Base-by-base conservation (phyloP, 2,888 invertebrate genomes). In the Gymnosoma rotundatum region DNA sequence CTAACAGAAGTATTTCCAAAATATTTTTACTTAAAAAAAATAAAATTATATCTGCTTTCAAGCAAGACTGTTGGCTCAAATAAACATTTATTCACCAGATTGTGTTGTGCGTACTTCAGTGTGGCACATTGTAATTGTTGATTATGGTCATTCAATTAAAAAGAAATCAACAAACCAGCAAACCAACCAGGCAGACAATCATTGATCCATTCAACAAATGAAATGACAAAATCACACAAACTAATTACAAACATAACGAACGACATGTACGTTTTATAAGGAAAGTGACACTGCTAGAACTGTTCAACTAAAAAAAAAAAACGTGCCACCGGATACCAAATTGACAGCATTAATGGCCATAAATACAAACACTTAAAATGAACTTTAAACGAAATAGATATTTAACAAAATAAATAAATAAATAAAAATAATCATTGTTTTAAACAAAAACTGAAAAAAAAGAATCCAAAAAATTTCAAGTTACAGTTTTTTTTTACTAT, bases 251-350 rank as follows among this genome's bases (percentile, higher is more conserved):
- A 38, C 20, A 72, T 16, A 56, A 9, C 16, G 42, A 54, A 18
- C 18, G 32, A 36, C 45, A 70, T 20, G 52, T 38, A 48, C 18
- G 48, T 48, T 14, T 56, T 50, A 38, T 56, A 21, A 12, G 36
- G 20, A 50, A 72, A 64, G 38, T 72, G 56, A 79, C 56, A 72
- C 72, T 50, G 12, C 38, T 72, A 58, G 36, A 38, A 66, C 8
- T 38, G 66, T 6, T 36, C 20, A 32, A n/a, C n/a, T n/a, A n/a
- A n/a, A n/a, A n/a, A n/a, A 50, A n/a, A 66, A 50, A 12, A 80
- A 61, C 18, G 48, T 80, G 67, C 56, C 67, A 80, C 80, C 74
- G 80, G 74, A 80, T 69, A 63, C 25, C 48, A 74, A 74, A 63
- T 80, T 61, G 74, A 69, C 54, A 63, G 20, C 61, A 21, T 54